Conservation (phyloP, 2,888 invertebrate species). For the Rotaria sp. region DNA sequence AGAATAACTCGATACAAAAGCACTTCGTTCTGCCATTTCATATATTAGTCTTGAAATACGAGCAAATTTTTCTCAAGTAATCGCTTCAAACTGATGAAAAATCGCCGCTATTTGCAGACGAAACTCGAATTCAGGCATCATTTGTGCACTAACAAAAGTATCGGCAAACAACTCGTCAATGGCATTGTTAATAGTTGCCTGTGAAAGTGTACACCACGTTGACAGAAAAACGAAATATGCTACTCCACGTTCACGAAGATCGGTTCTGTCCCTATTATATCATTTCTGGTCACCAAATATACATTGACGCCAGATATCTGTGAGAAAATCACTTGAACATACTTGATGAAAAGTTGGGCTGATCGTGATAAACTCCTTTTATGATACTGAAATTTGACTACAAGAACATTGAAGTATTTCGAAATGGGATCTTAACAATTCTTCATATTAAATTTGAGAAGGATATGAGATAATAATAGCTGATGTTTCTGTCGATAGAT, state of each 20-base stretch:
- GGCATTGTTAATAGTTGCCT: too few species aligned
- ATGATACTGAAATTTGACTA: not conserved
- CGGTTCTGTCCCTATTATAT: not conserved
- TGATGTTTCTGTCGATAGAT: too few species aligned
- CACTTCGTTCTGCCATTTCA: too few species aligned
- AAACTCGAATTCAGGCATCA: too few species aligned
- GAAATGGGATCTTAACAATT: not conserved
- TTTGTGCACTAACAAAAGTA: too few species aligned
- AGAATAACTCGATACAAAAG: too few species aligned
- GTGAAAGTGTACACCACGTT: not conserved
- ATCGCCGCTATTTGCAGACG: too few species aligned
- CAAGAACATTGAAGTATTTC: not conserved
- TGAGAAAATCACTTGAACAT: not conserved
- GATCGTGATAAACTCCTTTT: not conserved
- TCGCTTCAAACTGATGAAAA: too few species aligned
- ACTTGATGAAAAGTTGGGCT: not conserved
- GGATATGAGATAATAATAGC: too few species aligned
- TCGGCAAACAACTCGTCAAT: too few species aligned
- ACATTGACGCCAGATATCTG: not conserved
- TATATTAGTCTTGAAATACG: too few species aligned
- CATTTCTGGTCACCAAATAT: not conserved
- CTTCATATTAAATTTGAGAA: not conserved
- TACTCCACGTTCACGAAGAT: not conserved
- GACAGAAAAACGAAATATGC: not conserved
- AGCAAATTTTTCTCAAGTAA: too few species aligned